A percentile compares a stretch with the other conserved stretches of the same genome.
phyloP scores from a whole-genome alignment of 2,113 vertebrate genomes.

The Channa argus region DNA sequence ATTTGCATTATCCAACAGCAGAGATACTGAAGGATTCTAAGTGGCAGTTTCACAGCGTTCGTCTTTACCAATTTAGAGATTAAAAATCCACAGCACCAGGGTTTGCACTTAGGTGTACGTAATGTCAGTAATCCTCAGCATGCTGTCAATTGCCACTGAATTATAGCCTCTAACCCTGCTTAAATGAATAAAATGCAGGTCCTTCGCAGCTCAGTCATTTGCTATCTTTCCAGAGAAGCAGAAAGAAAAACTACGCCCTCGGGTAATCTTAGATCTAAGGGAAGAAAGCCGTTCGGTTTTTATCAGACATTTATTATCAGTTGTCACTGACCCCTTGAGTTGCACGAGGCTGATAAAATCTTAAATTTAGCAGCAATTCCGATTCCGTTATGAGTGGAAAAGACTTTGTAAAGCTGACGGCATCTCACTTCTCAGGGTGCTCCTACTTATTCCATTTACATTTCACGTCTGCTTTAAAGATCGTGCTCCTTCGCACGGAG shows the following conservation, averaged over 20 bases:
- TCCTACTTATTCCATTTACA: slow-evolving; percentile 11
- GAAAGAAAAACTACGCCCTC: not conserved
- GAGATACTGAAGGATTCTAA: slow-evolving; percentile 6
- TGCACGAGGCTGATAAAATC: slow-evolving; percentile 4
- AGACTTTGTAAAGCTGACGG: slow-evolving; percentile 8
- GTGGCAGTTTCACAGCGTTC: slow-evolving; percentile 1
- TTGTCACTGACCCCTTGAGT: slow-evolving; percentile 37
- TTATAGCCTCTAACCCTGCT: slow-evolving; percentile 44
- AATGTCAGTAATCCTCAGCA: slow-evolving; percentile 49
- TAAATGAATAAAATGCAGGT: slow-evolving; percentile 52
- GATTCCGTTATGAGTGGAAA: slow-evolving; percentile 1
- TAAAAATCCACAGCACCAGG: slow-evolving; percentile 21
- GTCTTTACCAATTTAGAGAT: slow-evolving; percentile 36
- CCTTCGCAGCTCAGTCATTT: slow-evolving; percentile 25
- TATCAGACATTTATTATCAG: slow-evolving; percentile 43
- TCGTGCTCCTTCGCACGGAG: not conserved
- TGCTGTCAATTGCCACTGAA: slow-evolving; percentile 58
- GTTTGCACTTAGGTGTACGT: slow-evolving; percentile 53
- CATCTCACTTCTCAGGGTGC: not conserved
- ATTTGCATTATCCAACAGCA: slow-evolving; percentile 10
- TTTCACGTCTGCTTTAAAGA: not conserved
- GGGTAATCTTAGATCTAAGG: slow-evolving; percentile 37
- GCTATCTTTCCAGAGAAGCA: slow-evolving; percentile 25
- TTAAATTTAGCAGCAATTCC: slow-evolving; percentile 32
- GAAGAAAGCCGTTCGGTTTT: slow-evolving; percentile 12